Conservation (phyloP, 2,888 invertebrate species). For the Calliphora vomitoria region DNA sequence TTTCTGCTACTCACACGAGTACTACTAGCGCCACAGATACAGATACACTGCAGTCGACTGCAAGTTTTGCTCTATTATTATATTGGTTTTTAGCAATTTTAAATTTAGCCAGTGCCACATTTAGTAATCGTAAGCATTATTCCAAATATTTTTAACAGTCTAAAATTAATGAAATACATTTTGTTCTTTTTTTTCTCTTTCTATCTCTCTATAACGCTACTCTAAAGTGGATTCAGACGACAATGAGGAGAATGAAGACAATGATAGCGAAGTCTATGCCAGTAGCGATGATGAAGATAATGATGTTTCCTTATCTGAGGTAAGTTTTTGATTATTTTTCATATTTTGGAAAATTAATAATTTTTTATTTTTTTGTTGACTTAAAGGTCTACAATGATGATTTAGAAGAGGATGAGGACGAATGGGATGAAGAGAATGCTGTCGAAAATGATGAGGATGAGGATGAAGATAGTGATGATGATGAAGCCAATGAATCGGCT, state of each 20-base stretch:
- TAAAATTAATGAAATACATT: constrained; percentile 78
- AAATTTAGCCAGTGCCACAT: constrained; percentile 82
- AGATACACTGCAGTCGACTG: constrained; percentile 19
- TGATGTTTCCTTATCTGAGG: constrained; percentile 84
- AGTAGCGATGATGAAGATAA: constrained; percentile 86
- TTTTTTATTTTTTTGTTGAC: background rate
- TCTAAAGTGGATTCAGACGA: constrained; percentile 74
- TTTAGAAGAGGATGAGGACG: constrained; percentile 87
- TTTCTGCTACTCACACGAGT: background rate
- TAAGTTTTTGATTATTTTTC: constrained; percentile 67
- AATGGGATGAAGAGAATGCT: constrained; percentile 87
- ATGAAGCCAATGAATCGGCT: constrained; percentile 79
- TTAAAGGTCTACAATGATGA: constrained; percentile 85
- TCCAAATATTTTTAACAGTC: constrained; percentile 60
- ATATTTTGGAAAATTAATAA: background rate
- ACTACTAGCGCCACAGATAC: background rate
- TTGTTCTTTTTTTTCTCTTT: constrained; percentile 79
- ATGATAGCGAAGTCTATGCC: constrained; percentile 85
- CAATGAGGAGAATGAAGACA: constrained; percentile 75
- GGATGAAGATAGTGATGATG: constrained; percentile 84
- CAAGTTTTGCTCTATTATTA: constrained; percentile 81
- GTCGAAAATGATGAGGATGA: constrained; percentile 86
- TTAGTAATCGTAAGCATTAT: constrained; percentile 84
- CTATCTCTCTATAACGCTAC: constrained; percentile 74
- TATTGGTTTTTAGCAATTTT: constrained; percentile 84